Conservation (phyloP, 2,113 vertebrate genomes). For the Nettapus auritus region DNA sequence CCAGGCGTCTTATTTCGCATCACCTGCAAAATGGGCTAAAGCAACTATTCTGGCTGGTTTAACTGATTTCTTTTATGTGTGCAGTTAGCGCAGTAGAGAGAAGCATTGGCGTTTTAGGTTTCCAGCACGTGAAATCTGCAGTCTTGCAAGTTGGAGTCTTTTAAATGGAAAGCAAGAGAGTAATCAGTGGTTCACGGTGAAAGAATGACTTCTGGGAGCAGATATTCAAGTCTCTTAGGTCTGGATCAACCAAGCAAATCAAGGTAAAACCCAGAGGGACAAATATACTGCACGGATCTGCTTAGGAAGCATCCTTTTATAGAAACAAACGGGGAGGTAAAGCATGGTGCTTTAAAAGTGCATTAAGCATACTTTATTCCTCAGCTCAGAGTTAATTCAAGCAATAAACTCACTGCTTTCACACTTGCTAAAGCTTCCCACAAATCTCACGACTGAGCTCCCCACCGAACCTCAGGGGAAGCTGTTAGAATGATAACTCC, state of each 20-base stretch:
- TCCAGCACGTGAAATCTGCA: not conserved
- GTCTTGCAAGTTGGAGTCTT: not conserved
- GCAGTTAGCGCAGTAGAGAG: not conserved
- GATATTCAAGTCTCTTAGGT: not conserved
- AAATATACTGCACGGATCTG: constrained; percentile 20
- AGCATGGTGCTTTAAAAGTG: constrained; percentile 25
- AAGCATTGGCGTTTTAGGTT: not conserved
- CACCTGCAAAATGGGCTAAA: constrained; percentile 33
- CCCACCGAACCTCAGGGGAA: constrained; percentile 23
- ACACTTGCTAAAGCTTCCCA: not conserved
- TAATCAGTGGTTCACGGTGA: not conserved
- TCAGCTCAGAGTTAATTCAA: constrained; percentile 44
- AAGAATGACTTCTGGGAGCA: constrained; percentile 19
- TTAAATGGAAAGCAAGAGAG: constrained; percentile 18
- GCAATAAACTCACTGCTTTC: constrained; percentile 35
- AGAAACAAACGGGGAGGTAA: constrained; percentile 12
- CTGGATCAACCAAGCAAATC: constrained; percentile 30
- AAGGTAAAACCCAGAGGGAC: constrained; percentile 41
- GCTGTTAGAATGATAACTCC: constrained; percentile 2
- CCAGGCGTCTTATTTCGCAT: constrained; percentile 11
- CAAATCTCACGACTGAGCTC: not conserved
- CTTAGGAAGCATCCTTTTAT: constrained; percentile 51
- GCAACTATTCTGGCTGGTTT: not conserved
- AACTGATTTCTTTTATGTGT: constrained; percentile 43
- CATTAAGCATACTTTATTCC: constrained; percentile 34